Base-by-base conservation (phyloP, 2,113 vertebrate species). In the Haemorhous mexicanus region DNA sequence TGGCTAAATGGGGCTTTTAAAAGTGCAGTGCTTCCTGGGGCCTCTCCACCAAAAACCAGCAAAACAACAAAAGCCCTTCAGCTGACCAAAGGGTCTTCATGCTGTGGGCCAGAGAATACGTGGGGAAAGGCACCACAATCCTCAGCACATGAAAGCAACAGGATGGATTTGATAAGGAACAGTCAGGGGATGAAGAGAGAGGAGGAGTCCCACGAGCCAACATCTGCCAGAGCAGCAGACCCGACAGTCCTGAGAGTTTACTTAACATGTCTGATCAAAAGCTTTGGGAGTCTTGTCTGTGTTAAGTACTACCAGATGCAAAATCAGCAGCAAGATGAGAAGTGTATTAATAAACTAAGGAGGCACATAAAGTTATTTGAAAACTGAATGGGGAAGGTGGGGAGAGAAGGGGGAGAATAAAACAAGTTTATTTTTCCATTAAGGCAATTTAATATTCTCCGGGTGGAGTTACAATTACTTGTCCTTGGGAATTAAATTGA, bases 371-470 rank as follows among this genome's bases (percentile, higher is more conserved):
- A 95, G 73, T 75, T 96, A 93, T 84, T 58, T 93, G 83, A 95
- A 97, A 96, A 88, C 90, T 62, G 77, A 94, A 92, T 61, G 28
- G 69, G 58, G 62, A 90, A 90, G 81, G 83, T 64, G 26, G 66
- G 69, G 62, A 96, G 74, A 66, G 81, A 90, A 89, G n/a, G n/a
- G 18, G 62, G 46, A 84, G 88, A 87, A 93, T 66, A 79, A 96
- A 96, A 94, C 49, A 77, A 75, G 96, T 91, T 95, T 95, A 93
- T 96, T 92, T 95, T 94, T 94, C 86, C 83, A 96, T 96, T 91
- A 95, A 85, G 77, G 90, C 88, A 92, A 94, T 68, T 97, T 87
- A 91, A 95, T 95, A 87, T 92, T 94, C 86, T 87, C 94, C 0
- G 0, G 20, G 66, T 90, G 83, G 90, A 94, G 73, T 94, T 80